Conservation (phyloP, 2,113 vertebrate species). For the Sminthopsis crassicaudata region DNA sequence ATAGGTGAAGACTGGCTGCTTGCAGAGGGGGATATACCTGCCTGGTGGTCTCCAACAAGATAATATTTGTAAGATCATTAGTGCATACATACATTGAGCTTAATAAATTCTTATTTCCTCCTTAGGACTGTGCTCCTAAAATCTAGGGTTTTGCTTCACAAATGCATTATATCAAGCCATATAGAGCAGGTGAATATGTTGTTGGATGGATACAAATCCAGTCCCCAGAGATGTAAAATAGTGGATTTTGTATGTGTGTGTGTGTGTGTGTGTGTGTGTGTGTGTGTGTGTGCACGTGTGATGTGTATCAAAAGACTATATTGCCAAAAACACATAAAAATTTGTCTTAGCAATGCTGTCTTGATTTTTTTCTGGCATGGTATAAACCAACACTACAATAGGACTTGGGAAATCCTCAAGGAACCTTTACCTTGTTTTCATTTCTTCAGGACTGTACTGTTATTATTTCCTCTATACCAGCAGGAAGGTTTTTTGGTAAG, state of each 20-base stretch:
- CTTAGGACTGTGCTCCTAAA: background rate
- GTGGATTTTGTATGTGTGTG: background rate
- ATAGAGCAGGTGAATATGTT: background rate
- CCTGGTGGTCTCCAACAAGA: background rate
- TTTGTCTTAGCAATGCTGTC: background rate
- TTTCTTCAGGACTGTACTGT: constrained; percentile 30
- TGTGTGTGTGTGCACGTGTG: too few relatives aligned
- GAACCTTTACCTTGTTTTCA: constrained; percentile 16
- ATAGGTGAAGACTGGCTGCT: background rate
- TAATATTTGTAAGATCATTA: background rate
- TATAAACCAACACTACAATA: constrained; percentile 43
- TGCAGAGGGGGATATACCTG: background rate
- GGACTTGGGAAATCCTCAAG: constrained; percentile 11
- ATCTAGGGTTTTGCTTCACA: background rate
- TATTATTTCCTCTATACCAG: background rate
- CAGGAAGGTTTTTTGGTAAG: background rate
- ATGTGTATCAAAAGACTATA: background rate
- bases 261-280: too few relatives aligned
- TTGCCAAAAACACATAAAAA: constrained; percentile 29
- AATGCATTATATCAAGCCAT: background rate
- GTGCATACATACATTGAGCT: background rate
- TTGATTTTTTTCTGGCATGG: constrained; percentile 45
- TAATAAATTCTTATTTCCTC: background rate
- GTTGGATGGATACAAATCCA: background rate
- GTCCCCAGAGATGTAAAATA: background rate